A percentile compares a stretch with the other conserved stretches of the same genome.
Conservation (phyloP, 2,113 vertebrate species). For the Crotalus tigris region DNA sequence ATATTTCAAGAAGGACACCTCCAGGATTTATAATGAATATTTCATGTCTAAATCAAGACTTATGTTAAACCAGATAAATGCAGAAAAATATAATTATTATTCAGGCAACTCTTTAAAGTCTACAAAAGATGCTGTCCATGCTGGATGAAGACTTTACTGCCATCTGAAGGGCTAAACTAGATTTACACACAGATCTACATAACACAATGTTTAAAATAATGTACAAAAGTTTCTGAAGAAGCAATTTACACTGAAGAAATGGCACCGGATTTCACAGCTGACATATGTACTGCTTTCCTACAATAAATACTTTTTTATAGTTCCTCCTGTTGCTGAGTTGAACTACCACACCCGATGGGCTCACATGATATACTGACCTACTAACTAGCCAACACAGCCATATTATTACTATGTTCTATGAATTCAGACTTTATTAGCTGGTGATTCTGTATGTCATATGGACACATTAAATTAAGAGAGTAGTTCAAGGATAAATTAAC, state of each 20-base stretch:
- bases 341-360: neutral
- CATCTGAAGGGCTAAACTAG: conserved; percentile 3
- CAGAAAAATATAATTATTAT: neutral
- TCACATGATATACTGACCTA: neutral
- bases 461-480: neutral
- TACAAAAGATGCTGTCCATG: neutral
- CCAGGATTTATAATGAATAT: neutral
- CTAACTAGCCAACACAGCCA: neutral
- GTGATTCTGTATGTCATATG: neutral
- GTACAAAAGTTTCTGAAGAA: neutral
- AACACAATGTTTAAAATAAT: neutral
- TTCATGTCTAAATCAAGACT: neutral
- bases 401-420: neutral
- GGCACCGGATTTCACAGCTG: neutral
- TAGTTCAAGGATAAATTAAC: neutral
- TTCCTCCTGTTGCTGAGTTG: neutral
- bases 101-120: neutral
- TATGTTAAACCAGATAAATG: neutral
- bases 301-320: neutral
- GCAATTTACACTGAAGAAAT: neutral
- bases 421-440: neutral
- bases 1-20: neutral
- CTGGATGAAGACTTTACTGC: neutral
- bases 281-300: neutral
- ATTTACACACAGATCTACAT: neutral